These are phyloP conservation scores for Diuraphis noxia DNA, from an alignment of 1,140 invertebrate species.

Conservation along the genomic window DNA sequence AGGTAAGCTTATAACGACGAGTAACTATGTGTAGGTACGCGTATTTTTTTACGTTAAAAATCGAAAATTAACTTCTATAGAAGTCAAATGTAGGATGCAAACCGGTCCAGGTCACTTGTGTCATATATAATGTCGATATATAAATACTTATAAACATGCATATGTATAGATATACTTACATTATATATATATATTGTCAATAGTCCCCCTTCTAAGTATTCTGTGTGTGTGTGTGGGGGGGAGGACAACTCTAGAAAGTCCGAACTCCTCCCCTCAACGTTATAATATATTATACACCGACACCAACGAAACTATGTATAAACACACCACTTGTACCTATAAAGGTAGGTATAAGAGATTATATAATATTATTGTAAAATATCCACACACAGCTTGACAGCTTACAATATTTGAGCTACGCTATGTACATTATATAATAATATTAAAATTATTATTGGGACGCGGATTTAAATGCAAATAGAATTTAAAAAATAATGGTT, in stretches of 20 bases:
- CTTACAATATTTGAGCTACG: neutral
- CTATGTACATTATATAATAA: neutral
- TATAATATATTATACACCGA: neutral
- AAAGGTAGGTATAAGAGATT: neutral
- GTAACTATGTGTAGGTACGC: neutral
- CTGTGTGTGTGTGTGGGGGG: too few relatives aligned
- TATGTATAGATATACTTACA: too few relatives aligned
- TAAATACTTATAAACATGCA: neutral
- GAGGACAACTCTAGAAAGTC: neutral
- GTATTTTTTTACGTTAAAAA: conserved; percentile 18
- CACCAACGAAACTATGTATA: neutral
- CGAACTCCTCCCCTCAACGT: neutral
- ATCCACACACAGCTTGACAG: neutral
- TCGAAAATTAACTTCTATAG: conserved; percentile 30
- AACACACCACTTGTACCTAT: neutral
- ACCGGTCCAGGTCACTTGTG: conserved; percentile 8
- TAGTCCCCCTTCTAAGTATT: neutral
- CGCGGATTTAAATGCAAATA: neutral
- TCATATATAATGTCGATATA: neutral
- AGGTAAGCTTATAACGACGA: neutral
- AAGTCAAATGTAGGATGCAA: conserved; percentile 31
- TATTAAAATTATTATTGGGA: neutral
- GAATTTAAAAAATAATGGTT: neutral
- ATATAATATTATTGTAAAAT: neutral
- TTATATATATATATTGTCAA: neutral